These are phyloP conservation scores for Ellobius talpinus DNA, from an alignment of 2,113 vertebrate species.

Conservation along the genomic window DNA sequence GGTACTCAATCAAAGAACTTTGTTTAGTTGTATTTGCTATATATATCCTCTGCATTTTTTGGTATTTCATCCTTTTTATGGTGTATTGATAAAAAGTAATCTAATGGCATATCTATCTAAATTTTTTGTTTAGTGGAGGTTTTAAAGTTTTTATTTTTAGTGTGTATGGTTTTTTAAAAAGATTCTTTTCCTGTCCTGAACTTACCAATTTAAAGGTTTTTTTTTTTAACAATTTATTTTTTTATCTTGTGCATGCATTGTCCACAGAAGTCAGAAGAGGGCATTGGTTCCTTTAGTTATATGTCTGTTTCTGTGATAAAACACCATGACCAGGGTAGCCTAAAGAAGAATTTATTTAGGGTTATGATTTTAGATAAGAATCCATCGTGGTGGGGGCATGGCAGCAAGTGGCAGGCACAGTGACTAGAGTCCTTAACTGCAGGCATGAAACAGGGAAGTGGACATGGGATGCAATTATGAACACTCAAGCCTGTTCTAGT, in stretches of 20 bases:
- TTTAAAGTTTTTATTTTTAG: background rate
- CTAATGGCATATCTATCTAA: slow-evolving; percentile 18
- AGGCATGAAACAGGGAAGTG: background rate
- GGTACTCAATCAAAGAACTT: background rate
- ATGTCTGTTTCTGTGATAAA: background rate
- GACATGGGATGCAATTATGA: background rate
- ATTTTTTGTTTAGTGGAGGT: background rate
- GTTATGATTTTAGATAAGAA: background rate
- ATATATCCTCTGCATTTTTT: background rate
- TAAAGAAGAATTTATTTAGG: background rate
- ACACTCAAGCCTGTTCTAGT: background rate
- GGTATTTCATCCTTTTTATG: slow-evolving; percentile 1
- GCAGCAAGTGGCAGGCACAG: background rate
- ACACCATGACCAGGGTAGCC: background rate
- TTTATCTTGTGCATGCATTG: background rate
- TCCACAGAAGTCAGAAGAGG: background rate
- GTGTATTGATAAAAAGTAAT: background rate
- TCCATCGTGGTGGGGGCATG: background rate
- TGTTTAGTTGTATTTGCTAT: slow-evolving; percentile 7
- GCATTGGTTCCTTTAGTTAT: background rate
- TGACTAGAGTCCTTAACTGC: background rate
- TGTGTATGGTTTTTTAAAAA: background rate
- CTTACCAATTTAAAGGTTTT: background rate
- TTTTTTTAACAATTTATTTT: background rate
- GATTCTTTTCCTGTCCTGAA: background rate